Conservation (phyloP, 2,888 invertebrate genomes). For the Alloscopus bannaensis region DNA sequence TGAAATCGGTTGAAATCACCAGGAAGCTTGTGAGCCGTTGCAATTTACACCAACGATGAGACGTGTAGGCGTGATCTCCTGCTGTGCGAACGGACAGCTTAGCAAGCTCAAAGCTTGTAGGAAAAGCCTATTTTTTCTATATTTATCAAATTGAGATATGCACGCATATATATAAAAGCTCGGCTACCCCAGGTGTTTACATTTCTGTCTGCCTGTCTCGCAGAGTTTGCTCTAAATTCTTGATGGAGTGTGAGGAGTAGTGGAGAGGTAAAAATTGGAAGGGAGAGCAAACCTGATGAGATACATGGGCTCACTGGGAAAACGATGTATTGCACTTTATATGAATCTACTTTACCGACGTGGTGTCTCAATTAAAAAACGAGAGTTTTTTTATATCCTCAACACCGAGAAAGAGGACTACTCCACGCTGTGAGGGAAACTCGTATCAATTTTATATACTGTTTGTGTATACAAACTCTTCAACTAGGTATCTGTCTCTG, state of each 20-base stretch:
- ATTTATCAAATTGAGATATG: constrained; percentile 32
- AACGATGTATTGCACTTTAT: constrained; percentile 34
- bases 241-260: constrained; percentile 12
- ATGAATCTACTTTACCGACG: constrained; percentile 50
- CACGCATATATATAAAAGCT: constrained; percentile 12
- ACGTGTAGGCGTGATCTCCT: constrained; percentile 62
- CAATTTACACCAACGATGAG: constrained; percentile 61
- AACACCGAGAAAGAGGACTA: too few relatives aligned
- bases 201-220: constrained; percentile 29
- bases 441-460: too few relatives aligned
- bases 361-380: constrained; percentile 59
- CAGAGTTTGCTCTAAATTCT: constrained; percentile 30
- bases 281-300: constrained; percentile 8
- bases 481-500: too few relatives aligned
- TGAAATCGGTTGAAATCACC: constrained; percentile 57
- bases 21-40: constrained; percentile 51
- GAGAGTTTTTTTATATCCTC: neutral
- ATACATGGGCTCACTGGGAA: neutral
- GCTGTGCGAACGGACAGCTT: constrained; percentile 62
- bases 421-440: too few relatives aligned
- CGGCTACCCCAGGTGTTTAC: constrained; percentile 52
- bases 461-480: too few relatives aligned
- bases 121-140: constrained; percentile 28
- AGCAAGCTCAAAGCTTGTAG: constrained; percentile 46
- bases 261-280: neutral